Percentiles rank a stretch among this genome's conserved stretches.
These are phyloP conservation scores for Pristionchus mayeri DNA, from an alignment of 2,888 invertebrate genomes.

Conservation along the genomic window DNA sequence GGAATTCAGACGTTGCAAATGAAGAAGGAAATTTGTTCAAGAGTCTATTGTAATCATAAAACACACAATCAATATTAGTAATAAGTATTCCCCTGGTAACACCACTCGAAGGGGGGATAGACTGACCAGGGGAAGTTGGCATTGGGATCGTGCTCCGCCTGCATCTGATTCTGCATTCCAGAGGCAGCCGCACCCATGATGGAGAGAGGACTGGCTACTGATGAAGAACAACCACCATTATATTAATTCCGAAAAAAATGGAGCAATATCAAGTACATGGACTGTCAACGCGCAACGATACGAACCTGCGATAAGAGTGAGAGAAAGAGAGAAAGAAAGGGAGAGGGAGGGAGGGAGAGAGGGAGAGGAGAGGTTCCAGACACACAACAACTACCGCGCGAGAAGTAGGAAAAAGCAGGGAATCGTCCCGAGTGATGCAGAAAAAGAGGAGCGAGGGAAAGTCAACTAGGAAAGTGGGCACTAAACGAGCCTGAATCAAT, in stretches of 20 bases:
- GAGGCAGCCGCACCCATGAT: constrained; percentile 71
- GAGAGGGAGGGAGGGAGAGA: background rate
- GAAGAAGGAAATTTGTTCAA: too few species aligned
- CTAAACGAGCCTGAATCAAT: constrained; percentile 44
- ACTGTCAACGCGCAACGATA: background rate
- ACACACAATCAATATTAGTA: too few species aligned
- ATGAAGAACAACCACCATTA: too few species aligned
- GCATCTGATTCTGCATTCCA: constrained; percentile 72
- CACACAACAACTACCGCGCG: constrained; percentile 11
- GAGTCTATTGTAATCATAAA: too few species aligned
- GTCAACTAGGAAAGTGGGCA: background rate
- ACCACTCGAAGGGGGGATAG: too few species aligned
- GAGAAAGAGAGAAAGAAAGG: background rate
- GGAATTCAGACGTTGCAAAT: too few species aligned
- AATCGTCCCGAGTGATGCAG: background rate
- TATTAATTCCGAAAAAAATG: background rate
- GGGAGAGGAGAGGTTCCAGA: constrained; percentile 6
- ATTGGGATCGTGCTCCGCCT: constrained; percentile 74
- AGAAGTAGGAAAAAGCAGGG: background rate
- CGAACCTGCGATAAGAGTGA: constrained; percentile 31
- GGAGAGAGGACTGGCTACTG: background rate
- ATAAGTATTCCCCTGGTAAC: too few species aligned
- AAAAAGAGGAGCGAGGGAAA: background rate
- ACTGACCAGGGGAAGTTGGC: constrained; percentile 68
- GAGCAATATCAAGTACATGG: background rate